Conservation (phyloP, 2,113 vertebrate species). For the Podiceps cristatus region DNA sequence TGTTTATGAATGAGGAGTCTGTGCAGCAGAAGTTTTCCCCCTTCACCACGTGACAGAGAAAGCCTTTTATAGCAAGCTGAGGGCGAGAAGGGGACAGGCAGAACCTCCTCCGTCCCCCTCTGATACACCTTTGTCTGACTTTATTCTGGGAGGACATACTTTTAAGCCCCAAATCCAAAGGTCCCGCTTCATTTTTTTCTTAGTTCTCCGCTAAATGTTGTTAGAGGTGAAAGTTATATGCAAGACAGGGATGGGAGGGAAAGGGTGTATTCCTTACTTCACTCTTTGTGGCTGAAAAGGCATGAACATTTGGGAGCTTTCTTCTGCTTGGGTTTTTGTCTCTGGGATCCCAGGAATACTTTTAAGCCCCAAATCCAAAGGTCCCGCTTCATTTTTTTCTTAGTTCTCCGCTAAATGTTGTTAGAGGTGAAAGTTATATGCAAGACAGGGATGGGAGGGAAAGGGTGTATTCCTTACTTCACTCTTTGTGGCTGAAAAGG, state of each 20-base stretch:
- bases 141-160: background rate
- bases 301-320: background rate
- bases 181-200: background rate
- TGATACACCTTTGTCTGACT: background rate
- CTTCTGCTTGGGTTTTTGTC: background rate
- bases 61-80: background rate
- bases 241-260: background rate
- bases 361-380: background rate
- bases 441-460: background rate
- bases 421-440: background rate
- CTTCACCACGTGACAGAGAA: background rate
- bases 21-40: background rate
- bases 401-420: background rate
- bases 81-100: background rate
- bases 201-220: background rate
- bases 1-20: background rate
- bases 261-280: background rate
- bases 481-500: background rate
- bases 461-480: background rate
- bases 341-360: background rate
- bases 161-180: background rate
- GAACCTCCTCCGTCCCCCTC: background rate
- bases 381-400: background rate
- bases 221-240: background rate
- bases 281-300: background rate